Evolutionary conservation across 1,140 invertebrate species (phyloP), one percentile per base, ranked within the genome.

Genomic region (Cataglyphis hispanica): DNA sequence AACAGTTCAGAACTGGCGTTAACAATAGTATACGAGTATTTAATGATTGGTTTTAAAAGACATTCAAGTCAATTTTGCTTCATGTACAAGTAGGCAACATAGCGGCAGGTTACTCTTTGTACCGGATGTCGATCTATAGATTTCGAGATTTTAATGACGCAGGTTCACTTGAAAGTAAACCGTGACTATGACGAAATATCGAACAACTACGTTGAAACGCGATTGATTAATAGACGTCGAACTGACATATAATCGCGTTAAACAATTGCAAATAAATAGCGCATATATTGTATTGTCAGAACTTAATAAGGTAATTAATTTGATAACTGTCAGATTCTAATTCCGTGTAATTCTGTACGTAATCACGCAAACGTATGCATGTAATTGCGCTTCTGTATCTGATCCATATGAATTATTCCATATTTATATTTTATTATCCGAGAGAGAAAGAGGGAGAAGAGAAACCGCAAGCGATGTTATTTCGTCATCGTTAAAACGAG

Each of bases 141-240:
- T 83, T 43, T 74, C 67, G 27, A 74, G 67, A 83, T 66, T 46
- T 58, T 72, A 80, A 69, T 56, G 16, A 58, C 27, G 34, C 11
- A 60, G 4, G 19, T 16, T 31, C 22, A 27, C 1, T 58, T 13
- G 53, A 83, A 60, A 61, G 25, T 37, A 60, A 74, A 4, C 2
- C 50, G 6, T 16, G 19, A 4, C 19, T 60, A 2, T 67, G 27
- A 83, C 11, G 53, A 74, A 81, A 74, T 22, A 58, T 74, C 6
- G 27, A 74, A 53, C 61, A 19, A 78, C 13, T 43, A 10, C 25
- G 22, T 34, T 25, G n/a, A 67, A 13, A 31, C 31, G 22, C 16
- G 34, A 46, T 46, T 31, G 34, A 83, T 72, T 46, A 72, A 43
- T 46, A 46, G 53, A 34, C 13, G 22, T n/a, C 16, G 56, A 56